A percentile compares a stretch with the other conserved stretches of the same genome.
Evolutionary conservation across 2,888 invertebrate species (phyloP).

Genomic region (Tenthredo distinguenda): DNA sequence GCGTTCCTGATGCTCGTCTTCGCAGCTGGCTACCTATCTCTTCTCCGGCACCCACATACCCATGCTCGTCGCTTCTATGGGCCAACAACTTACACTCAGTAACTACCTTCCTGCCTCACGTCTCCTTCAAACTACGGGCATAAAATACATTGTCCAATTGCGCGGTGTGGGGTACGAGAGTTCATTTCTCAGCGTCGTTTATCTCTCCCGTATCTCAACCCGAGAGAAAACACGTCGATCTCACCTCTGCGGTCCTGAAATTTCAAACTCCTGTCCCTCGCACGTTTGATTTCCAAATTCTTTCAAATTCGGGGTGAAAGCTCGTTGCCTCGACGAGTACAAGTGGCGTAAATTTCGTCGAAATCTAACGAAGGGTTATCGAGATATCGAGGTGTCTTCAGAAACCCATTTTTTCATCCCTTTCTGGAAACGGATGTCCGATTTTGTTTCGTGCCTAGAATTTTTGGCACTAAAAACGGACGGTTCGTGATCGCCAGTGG

Average conservation of each 20-base stretch:
- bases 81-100: not conserved
- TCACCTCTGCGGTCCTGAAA: not conserved
- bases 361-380: not conserved
- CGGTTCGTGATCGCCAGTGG: not conserved
- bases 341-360: not conserved
- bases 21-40: not conserved
- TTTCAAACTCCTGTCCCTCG: too few species aligned
- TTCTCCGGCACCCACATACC: not conserved
- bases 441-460: not conserved
- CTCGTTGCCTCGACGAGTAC: too few species aligned
- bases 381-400: not conserved
- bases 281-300: too few species aligned
- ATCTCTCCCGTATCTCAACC: not conserved
- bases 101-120: not conserved
- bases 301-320: too few species aligned
- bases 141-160: conserved; percentile 27
- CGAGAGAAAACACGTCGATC: not conserved
- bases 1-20: conserved; percentile 30
- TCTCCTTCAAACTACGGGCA: not conserved
- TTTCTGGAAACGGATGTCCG: not conserved
- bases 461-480: not conserved
- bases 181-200: not conserved
- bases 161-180: not conserved
- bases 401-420: not conserved
- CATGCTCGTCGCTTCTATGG: not conserved